Percentiles rank a stretch among this genome's conserved stretches.
Conservation (phyloP, 2,797 vertebrate species). For the Gymnothorax javanicus region DNA sequence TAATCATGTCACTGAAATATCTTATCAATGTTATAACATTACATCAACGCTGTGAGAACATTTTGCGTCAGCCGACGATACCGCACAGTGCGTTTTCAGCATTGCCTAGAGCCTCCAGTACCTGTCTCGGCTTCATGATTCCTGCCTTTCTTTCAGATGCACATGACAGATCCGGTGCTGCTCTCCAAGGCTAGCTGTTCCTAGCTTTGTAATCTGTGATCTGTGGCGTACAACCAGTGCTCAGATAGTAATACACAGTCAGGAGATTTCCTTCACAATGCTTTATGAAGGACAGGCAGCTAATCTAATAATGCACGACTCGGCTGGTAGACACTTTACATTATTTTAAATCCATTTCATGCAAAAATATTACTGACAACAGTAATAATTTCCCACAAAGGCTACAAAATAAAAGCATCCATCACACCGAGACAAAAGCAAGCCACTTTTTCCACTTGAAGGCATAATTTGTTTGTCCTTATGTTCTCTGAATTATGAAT, state of each 20-base stretch:
- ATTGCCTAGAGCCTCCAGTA: not conserved
- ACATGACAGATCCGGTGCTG: not conserved
- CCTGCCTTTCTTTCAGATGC: not conserved
- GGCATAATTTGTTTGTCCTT: not conserved
- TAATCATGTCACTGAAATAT: too few species aligned
- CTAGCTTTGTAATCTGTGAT: not conserved
- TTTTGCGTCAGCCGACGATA: not conserved
- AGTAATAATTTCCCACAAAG: not conserved
- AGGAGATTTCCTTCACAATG: not conserved
- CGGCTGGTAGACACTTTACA: not conserved
- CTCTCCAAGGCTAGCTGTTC: not conserved
- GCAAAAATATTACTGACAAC: slow-evolving; percentile 7
- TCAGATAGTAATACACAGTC: not conserved
- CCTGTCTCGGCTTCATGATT: not conserved
- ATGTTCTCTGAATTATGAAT: slow-evolving; percentile 21
- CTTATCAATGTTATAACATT: too few species aligned
- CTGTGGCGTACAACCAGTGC: not conserved
- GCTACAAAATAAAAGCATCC: not conserved
- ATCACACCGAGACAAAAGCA: not conserved
- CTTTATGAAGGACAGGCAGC: not conserved
- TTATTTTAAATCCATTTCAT: slow-evolving; percentile 4
- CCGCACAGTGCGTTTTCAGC: not conserved
- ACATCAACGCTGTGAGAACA: too few species aligned
- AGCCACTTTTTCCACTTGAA: not conserved
- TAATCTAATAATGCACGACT: not conserved